Evolutionary conservation across 2,888 invertebrate genomes (phyloP).

Genomic region (Tetragonula carbonaria): DNA sequence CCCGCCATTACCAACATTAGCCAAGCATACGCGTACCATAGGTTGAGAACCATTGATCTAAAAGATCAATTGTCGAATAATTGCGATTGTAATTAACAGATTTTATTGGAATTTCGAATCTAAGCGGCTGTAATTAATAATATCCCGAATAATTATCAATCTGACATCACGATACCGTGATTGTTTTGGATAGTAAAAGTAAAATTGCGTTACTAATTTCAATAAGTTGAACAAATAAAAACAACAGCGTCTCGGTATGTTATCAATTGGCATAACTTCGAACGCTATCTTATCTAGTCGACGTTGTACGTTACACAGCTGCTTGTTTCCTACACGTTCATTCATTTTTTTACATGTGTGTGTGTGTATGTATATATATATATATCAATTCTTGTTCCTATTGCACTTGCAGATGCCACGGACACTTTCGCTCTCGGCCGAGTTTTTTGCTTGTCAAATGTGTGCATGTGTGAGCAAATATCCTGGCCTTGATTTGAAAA

Average conservation of each 20-base stretch:
- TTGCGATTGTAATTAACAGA: too few relatives aligned
- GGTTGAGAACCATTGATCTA: too few relatives aligned
- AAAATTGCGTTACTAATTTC: not conserved
- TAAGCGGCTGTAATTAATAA: not conserved
- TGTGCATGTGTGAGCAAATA: constrained; percentile 25
- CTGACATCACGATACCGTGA: not conserved
- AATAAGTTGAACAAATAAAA: constrained; percentile 3
- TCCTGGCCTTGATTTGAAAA: constrained; percentile 65
- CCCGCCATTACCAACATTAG: too few relatives aligned
- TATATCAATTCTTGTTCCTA: not conserved
- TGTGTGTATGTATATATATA: too few relatives aligned
- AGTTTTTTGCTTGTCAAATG: constrained; percentile 45
- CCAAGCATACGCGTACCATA: too few relatives aligned
- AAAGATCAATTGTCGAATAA: too few relatives aligned
- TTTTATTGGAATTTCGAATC: not conserved
- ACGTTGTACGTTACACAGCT: constrained; percentile 1
- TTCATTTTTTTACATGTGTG: not conserved
- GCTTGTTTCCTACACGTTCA: not conserved
- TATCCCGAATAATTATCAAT: not conserved
- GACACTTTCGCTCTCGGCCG: constrained; percentile 56
- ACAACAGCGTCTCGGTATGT: not conserved
- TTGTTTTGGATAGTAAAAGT: not conserved
- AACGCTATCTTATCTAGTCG: constrained; percentile 32
- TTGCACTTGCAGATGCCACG: constrained; percentile 26
- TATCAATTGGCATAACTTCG: not conserved